phyloP scores from a whole-genome alignment of 2,888 invertebrate species.

The Tetranychus truncatus region DNA sequence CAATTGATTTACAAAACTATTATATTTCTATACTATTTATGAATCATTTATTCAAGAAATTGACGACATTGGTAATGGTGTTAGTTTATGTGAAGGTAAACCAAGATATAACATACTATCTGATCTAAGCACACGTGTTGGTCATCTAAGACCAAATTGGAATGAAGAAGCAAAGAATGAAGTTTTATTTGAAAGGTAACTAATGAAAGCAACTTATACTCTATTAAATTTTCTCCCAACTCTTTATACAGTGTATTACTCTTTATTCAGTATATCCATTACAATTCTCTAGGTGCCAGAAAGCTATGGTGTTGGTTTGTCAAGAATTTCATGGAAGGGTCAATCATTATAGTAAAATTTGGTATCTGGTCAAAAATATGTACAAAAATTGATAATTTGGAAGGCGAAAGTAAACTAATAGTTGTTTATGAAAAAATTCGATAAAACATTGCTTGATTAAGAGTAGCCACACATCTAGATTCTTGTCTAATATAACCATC shows the following conservation, averaged over 20 bases:
- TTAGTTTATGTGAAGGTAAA: slow-evolving; percentile 22
- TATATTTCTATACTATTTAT: slow-evolving; percentile 46
- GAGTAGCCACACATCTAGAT: slow-evolving; percentile 19
- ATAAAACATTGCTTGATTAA: slow-evolving; percentile 21
- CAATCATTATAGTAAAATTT: slow-evolving; percentile 43
- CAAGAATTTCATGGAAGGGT: slow-evolving; percentile 56
- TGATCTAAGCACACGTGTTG: slow-evolving; percentile 54
- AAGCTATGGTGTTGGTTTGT: slow-evolving; percentile 59
- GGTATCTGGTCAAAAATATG: slow-evolving; percentile 71
- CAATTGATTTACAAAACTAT: slow-evolving; percentile 20
- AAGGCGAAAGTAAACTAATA: slow-evolving; percentile 34
- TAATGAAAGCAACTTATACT: background rate
- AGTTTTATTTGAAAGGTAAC: slow-evolving; percentile 28
- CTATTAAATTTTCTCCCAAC: background rate
- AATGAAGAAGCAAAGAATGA: slow-evolving; percentile 30
- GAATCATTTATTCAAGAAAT: slow-evolving; percentile 72
- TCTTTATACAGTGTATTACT: background rate
- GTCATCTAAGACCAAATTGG: slow-evolving; percentile 66
- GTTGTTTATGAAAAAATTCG: no score
- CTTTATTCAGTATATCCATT: no score
- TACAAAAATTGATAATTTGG: slow-evolving; percentile 32
- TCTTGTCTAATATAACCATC: slow-evolving; percentile 14
- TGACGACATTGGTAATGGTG: slow-evolving; percentile 83
- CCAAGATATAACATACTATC: slow-evolving; percentile 55
- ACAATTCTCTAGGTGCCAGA: slow-evolving; percentile 44